Conservation (phyloP, 2,888 invertebrate genomes). For the Orchesella flavescens region DNA sequence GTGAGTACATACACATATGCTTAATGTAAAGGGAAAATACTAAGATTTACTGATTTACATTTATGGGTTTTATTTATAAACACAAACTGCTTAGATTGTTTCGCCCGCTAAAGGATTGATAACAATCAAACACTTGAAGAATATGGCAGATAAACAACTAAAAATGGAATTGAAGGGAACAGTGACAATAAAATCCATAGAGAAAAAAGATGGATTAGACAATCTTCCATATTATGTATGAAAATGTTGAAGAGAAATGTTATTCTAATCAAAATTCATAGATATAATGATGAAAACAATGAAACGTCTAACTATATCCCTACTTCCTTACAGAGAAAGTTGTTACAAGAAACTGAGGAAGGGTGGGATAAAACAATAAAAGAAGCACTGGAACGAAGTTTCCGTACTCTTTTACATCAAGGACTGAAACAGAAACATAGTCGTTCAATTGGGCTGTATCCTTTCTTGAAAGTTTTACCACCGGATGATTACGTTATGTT, state of each 20-base stretch:
- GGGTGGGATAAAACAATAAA: conserved; percentile 81
- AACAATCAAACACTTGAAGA: conserved; percentile 76
- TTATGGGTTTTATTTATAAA: too few species aligned
- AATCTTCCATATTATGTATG: conserved; percentile 76
- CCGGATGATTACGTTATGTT: conserved; percentile 75
- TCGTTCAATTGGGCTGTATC: conserved; percentile 79
- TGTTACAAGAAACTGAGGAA: conserved; percentile 79
- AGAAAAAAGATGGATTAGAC: conserved; percentile 74
- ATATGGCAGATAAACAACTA: conserved; percentile 80
- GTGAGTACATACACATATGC: conserved; percentile 73
- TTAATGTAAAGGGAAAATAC: not conserved
- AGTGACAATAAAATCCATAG: conserved; percentile 82
- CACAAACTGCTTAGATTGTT: conserved; percentile 70
- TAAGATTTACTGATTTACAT: too few species aligned
- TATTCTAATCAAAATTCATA: too few species aligned
- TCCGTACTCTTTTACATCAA: conserved; percentile 79
- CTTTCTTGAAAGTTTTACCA: conserved; percentile 81
- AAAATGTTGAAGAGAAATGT: not conserved
- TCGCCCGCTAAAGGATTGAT: conserved; percentile 78
- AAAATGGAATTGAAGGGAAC: conserved; percentile 81
- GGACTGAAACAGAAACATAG: conserved; percentile 77
- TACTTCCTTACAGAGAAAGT: conserved; percentile 78
- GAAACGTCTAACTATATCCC: too few species aligned
- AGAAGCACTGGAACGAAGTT: conserved; percentile 82
- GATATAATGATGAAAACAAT: too few species aligned